Conservation (phyloP, 2,888 invertebrate genomes). For the Nycteola revayana region DNA sequence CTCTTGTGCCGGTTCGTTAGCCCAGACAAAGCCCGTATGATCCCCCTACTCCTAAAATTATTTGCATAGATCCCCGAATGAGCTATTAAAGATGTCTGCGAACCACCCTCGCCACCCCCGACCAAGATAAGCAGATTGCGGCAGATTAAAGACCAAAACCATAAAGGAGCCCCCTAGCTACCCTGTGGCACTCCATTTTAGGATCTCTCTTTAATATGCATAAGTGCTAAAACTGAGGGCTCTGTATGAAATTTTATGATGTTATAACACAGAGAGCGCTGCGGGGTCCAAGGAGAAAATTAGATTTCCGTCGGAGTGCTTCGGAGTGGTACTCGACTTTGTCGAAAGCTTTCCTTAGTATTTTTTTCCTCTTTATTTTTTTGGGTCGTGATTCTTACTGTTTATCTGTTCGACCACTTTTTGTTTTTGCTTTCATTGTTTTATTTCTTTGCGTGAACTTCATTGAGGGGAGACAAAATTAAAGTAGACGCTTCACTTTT, state of each 20-base stretch:
- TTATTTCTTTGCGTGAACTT: conserved; percentile 59
- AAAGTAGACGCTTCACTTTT: conserved; percentile 35
- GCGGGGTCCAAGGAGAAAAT: conserved; percentile 72
- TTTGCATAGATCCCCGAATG: conserved; percentile 81
- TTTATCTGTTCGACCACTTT: conserved; percentile 68
- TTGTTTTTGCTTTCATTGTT: conserved; percentile 65
- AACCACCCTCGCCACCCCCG: conserved; percentile 56
- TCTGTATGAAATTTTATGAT: conserved; percentile 65
- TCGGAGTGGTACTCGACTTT: conserved; percentile 68
- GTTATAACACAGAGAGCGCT: conserved; percentile 55
- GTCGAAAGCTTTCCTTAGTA: conserved; percentile 69
- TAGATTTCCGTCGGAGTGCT: conserved; percentile 74
- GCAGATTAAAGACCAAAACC: conserved; percentile 80
- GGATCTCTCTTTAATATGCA: conserved; percentile 59
- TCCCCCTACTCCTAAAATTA: conserved; percentile 72
- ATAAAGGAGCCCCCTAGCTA: conserved; percentile 61
- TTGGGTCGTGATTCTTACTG: conserved; percentile 65
- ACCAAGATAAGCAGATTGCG: conserved; percentile 78
- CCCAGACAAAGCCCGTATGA: conserved; percentile 80
- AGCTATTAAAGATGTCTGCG: conserved; percentile 80
- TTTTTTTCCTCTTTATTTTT: conserved; percentile 49
- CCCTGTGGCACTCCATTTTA: conserved; percentile 60
- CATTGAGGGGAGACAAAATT: conserved; percentile 49
- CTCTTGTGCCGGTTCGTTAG: conserved; percentile 78
- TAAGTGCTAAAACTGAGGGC: conserved; percentile 66